Evolutionary conservation across 2,797 vertebrate genomes (phyloP), one percentile per base, ranked within the genome.

Genomic region (Otolemur crassicaudatus): DNA sequence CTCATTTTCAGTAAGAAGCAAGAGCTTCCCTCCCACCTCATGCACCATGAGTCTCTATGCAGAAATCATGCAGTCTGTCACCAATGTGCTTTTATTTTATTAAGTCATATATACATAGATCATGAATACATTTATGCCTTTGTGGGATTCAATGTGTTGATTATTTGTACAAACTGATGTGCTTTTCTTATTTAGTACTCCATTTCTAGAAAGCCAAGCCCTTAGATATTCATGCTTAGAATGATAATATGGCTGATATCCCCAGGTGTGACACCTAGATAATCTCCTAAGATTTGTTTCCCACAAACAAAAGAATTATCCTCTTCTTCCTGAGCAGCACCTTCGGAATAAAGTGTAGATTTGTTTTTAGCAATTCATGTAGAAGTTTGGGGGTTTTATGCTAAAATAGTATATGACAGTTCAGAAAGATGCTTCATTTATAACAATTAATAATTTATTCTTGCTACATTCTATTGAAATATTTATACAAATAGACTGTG

Each of bases 401-500:
- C 49, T 73, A 72, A 94, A 60, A 58, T 29, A 91, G 86, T 93
- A 95, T 73, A 92, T 92, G 87, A 94, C 83, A 61, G 43, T 92
- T 98, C 94, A 97, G 90, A 98, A 97, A 98, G 94, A 98, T 96
- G 87, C 95, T 91, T 94, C 79, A 94, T 87, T 97, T 92, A 94
- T 63, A 97, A 93, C 87, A 98, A 97, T 98, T 98, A 98, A 97
- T 97, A 98, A 98, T 97, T 98, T 84, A 97, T 20, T 94, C 90
- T 76, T 97, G 94, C 75, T 92, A 95, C 49, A 96, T 87, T 96
- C 87, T 85, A 97, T 97, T 98, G 97, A 98, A 98, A 98, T 98
- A 98, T 97, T 98, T 98, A 98, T 96, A 96, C 90, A 98, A 97
- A 96, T 97, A 97, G n/a, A 90, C 88, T 80, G 37, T 95, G 92